A percentile compares a stretch with the other conserved stretches of the same genome.
These are phyloP conservation scores for Eilema sororculum DNA, from an alignment of 2,888 invertebrate species.

Conservation along the genomic window DNA sequence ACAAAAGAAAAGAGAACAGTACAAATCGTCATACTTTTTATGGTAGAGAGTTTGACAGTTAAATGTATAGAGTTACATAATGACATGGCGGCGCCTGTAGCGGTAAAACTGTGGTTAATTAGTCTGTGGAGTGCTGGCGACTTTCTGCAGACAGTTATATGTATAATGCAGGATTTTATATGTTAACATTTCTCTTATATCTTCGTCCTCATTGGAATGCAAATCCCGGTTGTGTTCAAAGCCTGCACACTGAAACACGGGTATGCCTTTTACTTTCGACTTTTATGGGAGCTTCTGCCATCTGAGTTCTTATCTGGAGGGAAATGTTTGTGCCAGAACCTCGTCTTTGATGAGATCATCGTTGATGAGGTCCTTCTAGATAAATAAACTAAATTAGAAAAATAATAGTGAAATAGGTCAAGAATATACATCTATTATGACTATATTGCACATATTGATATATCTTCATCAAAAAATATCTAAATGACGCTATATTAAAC, in stretches of 20 bases:
- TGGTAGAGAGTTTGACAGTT: slow-evolving; percentile 11
- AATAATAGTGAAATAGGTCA: too few relatives aligned
- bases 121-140: not conserved
- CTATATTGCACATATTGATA: too few relatives aligned
- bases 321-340: not conserved
- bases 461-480: not conserved
- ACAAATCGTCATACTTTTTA: not conserved
- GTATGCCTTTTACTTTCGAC: too few relatives aligned
- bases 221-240: too few relatives aligned
- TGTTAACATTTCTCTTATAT: not conserved
- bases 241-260: too few relatives aligned
- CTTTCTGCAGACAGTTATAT: slow-evolving; percentile 4
- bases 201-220: not conserved
- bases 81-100: slow-evolving; percentile 8
- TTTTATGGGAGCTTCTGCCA: not conserved
- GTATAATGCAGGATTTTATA: not conserved
- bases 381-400: too few relatives aligned
- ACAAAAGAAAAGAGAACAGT: not conserved
- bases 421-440: too few relatives aligned
- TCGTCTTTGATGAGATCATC: too few relatives aligned
- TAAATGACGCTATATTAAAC: not conserved
- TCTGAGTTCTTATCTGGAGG: not conserved
- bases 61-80: slow-evolving; percentile 4
- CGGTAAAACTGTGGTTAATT: slow-evolving; percentile 10
- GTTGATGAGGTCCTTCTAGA: too few relatives aligned